Base-by-base conservation (phyloP, 1,140 invertebrate species). In the Andrena cerasifolii region DNA sequence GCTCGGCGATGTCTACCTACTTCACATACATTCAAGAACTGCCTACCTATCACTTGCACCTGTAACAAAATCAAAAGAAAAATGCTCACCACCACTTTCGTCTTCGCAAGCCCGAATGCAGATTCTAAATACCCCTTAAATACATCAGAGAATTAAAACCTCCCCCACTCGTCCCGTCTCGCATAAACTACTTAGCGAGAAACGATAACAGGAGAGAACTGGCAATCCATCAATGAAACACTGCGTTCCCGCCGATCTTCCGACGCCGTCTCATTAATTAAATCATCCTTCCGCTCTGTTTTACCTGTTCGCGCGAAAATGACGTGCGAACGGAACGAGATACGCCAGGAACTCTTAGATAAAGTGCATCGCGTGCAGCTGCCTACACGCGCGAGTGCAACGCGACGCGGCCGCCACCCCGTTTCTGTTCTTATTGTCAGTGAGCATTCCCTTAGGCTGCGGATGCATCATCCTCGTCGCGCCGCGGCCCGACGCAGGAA, bases 291-390 rank as follows among this genome's bases (percentile, higher is more conserved):
- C n/a, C 21, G 31, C 18, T 24, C 12, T 31, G 33, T 63, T 73
- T 73, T 31, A 73, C 47, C 12, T 40, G 58, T n/a, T 28, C 71
- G 71, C 71, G 71, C 3, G 71, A 65, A 63, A 63, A 63, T 43
- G 59, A 73, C 59, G 59, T 1, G 63, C 26, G 61, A 66, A 67
- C 26, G 62, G 26, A 12, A 67, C 26, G 5, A 67, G 47, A 31
- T 56, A 65, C 59, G 49, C 36, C 33, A 21, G n/a, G 33, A 43
- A 53, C 24, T 49, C 59, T 63, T 47, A 45, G 68, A 63, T 45
- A 63, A 73, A 62, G 40, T 62, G 24, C 40, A 73, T 73, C 47
- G 58, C 58, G 74, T 70, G 75, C 66, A 49, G 26, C 78, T 51
- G 53, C 54, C 61, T 63, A 53, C 62, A 61, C 66, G 53, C 28